phyloP scores from a whole-genome alignment of 1,140 invertebrate species.

The Drosophila sp. region DNA sequence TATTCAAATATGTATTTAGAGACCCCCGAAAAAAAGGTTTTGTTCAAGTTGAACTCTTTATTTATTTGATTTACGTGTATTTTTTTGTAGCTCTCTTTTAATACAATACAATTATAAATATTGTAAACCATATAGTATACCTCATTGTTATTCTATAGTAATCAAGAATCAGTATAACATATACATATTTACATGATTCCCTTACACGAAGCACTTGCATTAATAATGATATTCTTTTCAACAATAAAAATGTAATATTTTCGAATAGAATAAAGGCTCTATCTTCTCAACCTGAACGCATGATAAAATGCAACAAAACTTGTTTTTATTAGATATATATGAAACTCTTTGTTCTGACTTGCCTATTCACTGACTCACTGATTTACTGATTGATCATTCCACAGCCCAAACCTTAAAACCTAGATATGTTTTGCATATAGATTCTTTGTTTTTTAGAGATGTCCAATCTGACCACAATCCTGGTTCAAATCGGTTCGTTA shows the following conservation, averaged over 20 bases:
- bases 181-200: conserved; percentile 54
- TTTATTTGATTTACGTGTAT: conserved; percentile 17
- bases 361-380: too few relatives aligned
- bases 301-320: conserved; percentile 61
- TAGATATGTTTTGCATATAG: too few relatives aligned
- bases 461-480: too few relatives aligned
- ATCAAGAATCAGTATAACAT: conserved; percentile 22
- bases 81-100: conserved; percentile 28
- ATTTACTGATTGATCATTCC: too few relatives aligned
- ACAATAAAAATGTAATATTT: conserved; percentile 33
- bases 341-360: too few relatives aligned
- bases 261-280: conserved; percentile 55
- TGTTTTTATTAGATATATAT: conserved; percentile 4
- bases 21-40: conserved; percentile 66
- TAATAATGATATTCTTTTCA: conserved; percentile 24
- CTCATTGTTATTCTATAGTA: background rate
- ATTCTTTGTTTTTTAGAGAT: too few relatives aligned
- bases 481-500: too few relatives aligned
- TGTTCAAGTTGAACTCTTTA: conserved; percentile 47
- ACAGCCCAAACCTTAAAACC: too few relatives aligned
- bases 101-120: conserved; percentile 24
- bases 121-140: conserved; percentile 24
- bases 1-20: conserved; percentile 58
- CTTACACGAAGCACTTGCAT: conserved; percentile 68
- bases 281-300: conserved; percentile 60